Evolutionary conservation across 2,113 vertebrate genomes (phyloP).

Genomic region (Cryptomyrus ogoouensis): DNA sequence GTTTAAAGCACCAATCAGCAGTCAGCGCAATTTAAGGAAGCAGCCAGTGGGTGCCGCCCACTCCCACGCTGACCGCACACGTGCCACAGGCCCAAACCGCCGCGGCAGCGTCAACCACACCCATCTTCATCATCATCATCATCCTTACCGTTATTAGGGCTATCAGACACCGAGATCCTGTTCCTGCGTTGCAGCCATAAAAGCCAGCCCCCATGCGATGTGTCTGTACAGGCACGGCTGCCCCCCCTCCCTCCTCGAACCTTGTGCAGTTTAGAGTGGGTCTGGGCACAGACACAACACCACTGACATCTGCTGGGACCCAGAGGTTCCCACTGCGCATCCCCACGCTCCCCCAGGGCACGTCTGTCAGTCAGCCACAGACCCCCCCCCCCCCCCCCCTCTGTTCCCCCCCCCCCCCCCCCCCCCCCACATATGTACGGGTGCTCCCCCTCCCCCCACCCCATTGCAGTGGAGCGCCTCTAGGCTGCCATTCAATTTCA

Average conservation of each 20-base stretch:
- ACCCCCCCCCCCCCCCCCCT: too few species aligned
- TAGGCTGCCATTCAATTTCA: slow-evolving; percentile 29
- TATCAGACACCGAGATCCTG: not conserved
- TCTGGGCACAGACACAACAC: slow-evolving; percentile 34
- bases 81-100: not conserved
- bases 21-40: slow-evolving; percentile 22
- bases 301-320: slow-evolving; percentile 46
- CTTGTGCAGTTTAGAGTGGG: not conserved
- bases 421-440: not conserved
- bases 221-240: not conserved
- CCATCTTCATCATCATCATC: not conserved
- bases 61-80: not conserved
- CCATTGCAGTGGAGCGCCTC: not conserved
- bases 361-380: too few species aligned
- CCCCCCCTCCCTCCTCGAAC: not conserved
- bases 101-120: not conserved
- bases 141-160: not conserved
- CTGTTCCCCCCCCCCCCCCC: too few species aligned
- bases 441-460: not conserved
- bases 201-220: not conserved
- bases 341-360: too few species aligned
- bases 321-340: slow-evolving; percentile 29
- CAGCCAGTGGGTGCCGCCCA: not conserved
- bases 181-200: not conserved
- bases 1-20: slow-evolving; percentile 20